These are phyloP conservation scores for Toxonevra muliebris DNA, from an alignment of 2,888 invertebrate species.

Conservation along the genomic window DNA sequence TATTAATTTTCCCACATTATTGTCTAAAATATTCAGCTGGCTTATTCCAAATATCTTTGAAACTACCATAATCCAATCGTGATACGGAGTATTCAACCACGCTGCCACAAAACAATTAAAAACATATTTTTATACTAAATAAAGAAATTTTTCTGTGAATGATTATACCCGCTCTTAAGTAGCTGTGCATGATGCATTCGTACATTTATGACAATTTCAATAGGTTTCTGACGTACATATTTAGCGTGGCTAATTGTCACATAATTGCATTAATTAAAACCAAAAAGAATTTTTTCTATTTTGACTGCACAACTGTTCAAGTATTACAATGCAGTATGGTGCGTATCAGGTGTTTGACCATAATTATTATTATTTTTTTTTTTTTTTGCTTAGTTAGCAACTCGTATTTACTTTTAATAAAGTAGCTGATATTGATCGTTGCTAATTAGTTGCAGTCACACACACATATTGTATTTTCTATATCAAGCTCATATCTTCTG, in stretches of 20 bases:
- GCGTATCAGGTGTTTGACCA: no score
- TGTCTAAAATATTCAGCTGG: no score
- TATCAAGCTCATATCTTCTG: no score
- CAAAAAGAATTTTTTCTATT: constrained; percentile 11
- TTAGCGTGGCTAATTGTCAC: constrained; percentile 42
- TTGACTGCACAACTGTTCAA: no score
- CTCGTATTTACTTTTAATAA: no score
- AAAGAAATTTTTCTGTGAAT: constrained; percentile 25
- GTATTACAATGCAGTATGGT: no score
- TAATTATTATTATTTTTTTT: no score
- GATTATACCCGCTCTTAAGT: neutral
- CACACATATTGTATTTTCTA: neutral
- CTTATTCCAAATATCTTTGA: no score
- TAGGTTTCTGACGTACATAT: constrained; percentile 1
- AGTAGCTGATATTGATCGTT: constrained; percentile 12
- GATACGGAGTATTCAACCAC: neutral
- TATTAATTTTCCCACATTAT: no score
- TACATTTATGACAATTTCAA: constrained; percentile 6
- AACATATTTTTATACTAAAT: constrained; percentile 19
- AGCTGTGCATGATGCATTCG: neutral
- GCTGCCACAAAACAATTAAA: constrained; percentile 20
- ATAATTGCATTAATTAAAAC: constrained; percentile 43
- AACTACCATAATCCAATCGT: no score
- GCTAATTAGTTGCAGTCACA: constrained; percentile 29
- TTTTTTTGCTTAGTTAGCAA: no score